phyloP scores from a whole-genome alignment of 2,797 vertebrate species.

The Phylloscopus collybita region DNA sequence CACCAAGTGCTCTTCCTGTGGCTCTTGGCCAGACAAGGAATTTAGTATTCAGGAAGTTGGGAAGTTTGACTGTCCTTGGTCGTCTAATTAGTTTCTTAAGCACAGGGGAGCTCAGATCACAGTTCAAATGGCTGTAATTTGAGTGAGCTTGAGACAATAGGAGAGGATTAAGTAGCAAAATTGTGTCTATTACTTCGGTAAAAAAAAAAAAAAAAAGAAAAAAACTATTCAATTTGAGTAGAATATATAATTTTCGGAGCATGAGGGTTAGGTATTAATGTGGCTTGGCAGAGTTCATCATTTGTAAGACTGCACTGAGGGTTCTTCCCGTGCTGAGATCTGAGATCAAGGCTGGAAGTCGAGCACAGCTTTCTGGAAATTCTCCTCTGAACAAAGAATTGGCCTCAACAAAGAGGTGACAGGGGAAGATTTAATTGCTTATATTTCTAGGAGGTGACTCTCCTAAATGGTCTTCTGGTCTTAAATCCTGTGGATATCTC shows the following conservation, averaged over 20 bases:
- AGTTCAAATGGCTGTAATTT: conserved; percentile 40
- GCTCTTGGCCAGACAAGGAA: not conserved
- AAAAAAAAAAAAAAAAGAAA: not conserved
- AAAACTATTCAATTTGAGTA: conserved; percentile 1
- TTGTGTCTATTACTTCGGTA: conserved; percentile 1
- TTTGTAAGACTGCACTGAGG: not conserved
- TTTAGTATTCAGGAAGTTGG: conserved; percentile 8
- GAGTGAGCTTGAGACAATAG: conserved; percentile 23
- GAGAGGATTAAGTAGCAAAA: conserved; percentile 32
- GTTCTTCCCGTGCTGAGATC: conserved; percentile 23
- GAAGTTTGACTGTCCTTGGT: conserved; percentile 27
- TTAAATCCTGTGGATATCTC: not conserved
- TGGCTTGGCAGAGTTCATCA: conserved; percentile 24
- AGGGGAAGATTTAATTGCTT: not conserved
- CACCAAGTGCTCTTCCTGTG: not conserved
- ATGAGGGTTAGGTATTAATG: conserved; percentile 19
- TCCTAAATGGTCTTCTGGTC: not conserved
- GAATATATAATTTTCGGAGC: conserved; percentile 31
- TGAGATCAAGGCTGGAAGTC: conserved; percentile 28
- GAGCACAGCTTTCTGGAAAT: not conserved
- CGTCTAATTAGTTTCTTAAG: conserved; percentile 39
- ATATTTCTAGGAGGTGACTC: not conserved
- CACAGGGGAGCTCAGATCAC: conserved; percentile 36
- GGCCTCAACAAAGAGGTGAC: not conserved
- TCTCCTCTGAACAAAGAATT: not conserved